Evolutionary conservation across 2,888 invertebrate species (phyloP), one percentile per base, ranked within the genome.

Genomic region (Leptinotarsa rubiginosa): DNA sequence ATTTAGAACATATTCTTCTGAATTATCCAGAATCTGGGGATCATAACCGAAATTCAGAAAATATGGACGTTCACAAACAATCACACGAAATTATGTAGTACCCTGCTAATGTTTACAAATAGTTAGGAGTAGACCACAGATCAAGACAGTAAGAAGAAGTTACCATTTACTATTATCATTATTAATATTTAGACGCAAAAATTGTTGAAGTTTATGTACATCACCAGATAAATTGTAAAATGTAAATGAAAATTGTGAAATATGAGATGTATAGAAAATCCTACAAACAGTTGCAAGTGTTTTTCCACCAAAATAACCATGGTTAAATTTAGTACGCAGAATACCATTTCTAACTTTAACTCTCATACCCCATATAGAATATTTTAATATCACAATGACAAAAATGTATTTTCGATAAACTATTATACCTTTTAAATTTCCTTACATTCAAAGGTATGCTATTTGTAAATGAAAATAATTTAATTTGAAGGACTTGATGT

Each of bases 31-130:
- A 70, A 75, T 52, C 13, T 56, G 4, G 13, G 56, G 20, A 15
- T 69, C 41, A 52, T 65, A 62, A 71, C 69, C 65, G 77, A 79
- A 80, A 81, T 84, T 83, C 83, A 82, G 83, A 84, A 82, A 79
- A 79, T 81, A 82, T 84, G 85, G 84, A 85, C 85, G 84, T 83
- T 79, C 76, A 81, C 78, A 84, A 85, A 83, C 79, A 84, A 84
- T 84, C 82, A 84, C 83, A 83, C 83, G 79, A 81, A 75, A 75
- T 73, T 79, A 79, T 83, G 83, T 85, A 62, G 62, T 62, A 85
- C 85, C 85, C 86, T 85, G 85, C 86, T 85, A 85, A 85, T 84
- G 82, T 83, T 82, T 80, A 78, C 79, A 73, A 78, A 80, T 75
- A 75, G 75, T 71, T 66, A 75, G 71, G 65, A 72, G 50, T 78